phyloP scores from a whole-genome alignment of 2,888 invertebrate genomes.

The Troides aeacus region DNA sequence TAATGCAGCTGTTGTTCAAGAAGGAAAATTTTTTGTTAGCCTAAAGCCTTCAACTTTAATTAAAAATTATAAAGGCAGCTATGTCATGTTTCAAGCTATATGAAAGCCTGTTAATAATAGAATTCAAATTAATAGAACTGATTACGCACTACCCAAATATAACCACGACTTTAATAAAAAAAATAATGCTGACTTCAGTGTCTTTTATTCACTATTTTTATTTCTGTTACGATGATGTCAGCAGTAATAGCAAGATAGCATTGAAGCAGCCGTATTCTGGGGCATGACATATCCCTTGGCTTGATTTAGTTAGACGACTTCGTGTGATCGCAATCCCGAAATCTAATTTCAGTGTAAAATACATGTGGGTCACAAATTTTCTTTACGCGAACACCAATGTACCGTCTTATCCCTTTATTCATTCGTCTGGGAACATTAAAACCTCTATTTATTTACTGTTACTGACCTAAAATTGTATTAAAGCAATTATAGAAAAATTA shows the following conservation, averaged over 20 bases:
- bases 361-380: slow-evolving; percentile 59
- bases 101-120: too few species aligned
- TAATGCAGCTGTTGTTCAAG: background rate
- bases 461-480: background rate
- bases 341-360: slow-evolving; percentile 68
- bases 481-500: background rate
- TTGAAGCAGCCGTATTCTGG: slow-evolving; percentile 56
- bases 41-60: too few species aligned
- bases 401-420: slow-evolving; percentile 8
- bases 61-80: too few species aligned
- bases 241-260: slow-evolving; percentile 42
- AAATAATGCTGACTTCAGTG: background rate
- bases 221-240: slow-evolving; percentile 58
- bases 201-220: slow-evolving; percentile 1
- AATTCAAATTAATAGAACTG: background rate
- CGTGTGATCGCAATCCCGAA: slow-evolving; percentile 53
- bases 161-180: background rate
- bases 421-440: slow-evolving; percentile 13
- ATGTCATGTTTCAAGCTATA: too few species aligned
- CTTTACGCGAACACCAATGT: slow-evolving; percentile 29
- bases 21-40: too few species aligned
- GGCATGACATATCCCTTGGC: slow-evolving; percentile 71
- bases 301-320: slow-evolving; percentile 52
- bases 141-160: background rate
- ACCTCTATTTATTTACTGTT: background rate